Percentiles rank a stretch among this genome's conserved stretches.
phyloP scores from a whole-genome alignment of 2,113 vertebrate species.

The Nothocercus nigrocapillus region DNA sequence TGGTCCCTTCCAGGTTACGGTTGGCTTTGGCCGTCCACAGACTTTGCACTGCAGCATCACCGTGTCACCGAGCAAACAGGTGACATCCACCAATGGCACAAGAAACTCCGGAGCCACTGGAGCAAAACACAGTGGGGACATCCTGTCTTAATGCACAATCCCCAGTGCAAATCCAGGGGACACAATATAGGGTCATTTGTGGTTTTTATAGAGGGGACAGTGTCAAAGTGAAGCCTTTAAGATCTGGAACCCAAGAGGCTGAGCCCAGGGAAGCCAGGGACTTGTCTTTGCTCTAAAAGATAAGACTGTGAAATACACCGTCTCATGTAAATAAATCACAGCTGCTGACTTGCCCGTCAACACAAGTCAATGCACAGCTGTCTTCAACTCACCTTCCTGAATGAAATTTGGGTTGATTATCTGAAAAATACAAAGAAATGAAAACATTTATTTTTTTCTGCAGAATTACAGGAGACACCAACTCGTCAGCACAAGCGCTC shows the following conservation, averaged over 20 bases:
- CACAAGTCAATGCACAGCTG: neutral
- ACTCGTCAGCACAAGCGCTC: neutral
- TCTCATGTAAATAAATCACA: neutral
- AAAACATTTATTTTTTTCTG: conserved; percentile 53
- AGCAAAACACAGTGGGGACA: neutral
- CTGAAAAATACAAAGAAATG: conserved; percentile 84
- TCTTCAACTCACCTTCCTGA: conserved; percentile 92
- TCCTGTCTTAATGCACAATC: neutral
- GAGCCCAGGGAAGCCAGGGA: neutral
- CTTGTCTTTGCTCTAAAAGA: neutral
- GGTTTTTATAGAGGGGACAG: neutral
- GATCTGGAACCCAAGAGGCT: neutral
- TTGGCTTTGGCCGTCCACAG: conserved; percentile 94
- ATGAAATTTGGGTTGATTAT: conserved; percentile 99
- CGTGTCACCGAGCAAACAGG: conserved; percentile 93
- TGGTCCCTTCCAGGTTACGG: conserved; percentile 90
- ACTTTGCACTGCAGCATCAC: conserved; percentile 95
- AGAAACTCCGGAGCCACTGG: conserved; percentile 98
- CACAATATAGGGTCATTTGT: neutral
- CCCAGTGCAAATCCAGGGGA: neutral
- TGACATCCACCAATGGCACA: conserved; percentile 90
- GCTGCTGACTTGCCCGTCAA: neutral
- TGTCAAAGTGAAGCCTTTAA: neutral
- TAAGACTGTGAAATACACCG: neutral
- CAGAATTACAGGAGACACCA: neutral